These are phyloP conservation scores for Nesometra sesokonis DNA, from an alignment of 35 echinoderm and acorn worm species.

Conservation along the genomic window DNA sequence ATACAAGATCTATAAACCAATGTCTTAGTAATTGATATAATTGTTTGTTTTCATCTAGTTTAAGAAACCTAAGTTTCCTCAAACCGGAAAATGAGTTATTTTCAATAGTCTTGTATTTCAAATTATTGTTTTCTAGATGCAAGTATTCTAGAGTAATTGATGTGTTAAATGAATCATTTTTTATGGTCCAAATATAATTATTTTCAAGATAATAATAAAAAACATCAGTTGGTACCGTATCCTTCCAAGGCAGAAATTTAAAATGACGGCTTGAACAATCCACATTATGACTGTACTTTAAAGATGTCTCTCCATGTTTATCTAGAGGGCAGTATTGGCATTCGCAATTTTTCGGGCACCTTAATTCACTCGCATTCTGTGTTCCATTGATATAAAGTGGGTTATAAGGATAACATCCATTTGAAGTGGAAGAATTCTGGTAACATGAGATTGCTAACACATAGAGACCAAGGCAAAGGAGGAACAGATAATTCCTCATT, in stretches of 20 bases:
- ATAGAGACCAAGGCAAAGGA: too few species aligned
- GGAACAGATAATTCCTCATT: too few species aligned
- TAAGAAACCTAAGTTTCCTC: not conserved
- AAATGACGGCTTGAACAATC: not conserved
- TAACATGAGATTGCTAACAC: too few species aligned
- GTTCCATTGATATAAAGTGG: not conserved
- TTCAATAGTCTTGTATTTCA: not conserved
- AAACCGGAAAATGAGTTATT: not conserved
- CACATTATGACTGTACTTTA: not conserved
- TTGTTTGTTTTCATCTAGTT: not conserved
- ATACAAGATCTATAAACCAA: not conserved
- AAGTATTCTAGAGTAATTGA: not conserved
- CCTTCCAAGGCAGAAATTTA: not conserved
- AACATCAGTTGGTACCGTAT: not conserved
- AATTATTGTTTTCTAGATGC: not conserved
- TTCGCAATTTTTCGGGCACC: not conserved
- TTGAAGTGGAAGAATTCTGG: not conserved
- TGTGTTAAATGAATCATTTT: not conserved
- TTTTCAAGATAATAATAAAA: not conserved
- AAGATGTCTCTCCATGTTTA: too few species aligned
- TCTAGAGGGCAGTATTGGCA: not conserved
- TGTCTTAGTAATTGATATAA: not conserved
- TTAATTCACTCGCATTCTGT: not conserved
- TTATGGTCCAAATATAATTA: not conserved
- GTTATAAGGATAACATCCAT: not conserved